Conservation (phyloP, 2,888 invertebrate genomes). For the Cheiracanthium punctorium region DNA sequence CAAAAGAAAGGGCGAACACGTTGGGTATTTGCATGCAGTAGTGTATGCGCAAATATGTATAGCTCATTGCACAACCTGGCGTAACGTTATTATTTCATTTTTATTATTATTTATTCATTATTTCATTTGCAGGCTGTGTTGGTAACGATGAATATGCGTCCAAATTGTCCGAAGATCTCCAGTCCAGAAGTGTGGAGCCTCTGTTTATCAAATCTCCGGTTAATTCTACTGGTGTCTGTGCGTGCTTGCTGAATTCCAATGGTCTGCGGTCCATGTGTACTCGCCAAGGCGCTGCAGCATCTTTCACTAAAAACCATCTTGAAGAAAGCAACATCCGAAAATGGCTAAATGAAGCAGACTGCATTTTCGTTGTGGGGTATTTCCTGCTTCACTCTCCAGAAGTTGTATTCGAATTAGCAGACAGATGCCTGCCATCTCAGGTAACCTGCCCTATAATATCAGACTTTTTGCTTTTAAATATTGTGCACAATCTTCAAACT, state of each 20-base stretch:
- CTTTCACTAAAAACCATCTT: slow-evolving; percentile 35
- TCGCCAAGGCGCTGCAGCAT: slow-evolving; percentile 44
- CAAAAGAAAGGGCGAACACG: too few relatives aligned
- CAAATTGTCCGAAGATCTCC: slow-evolving; percentile 31
- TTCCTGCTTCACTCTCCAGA: slow-evolving; percentile 47
- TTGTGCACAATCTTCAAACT: too few relatives aligned
- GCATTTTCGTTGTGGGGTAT: slow-evolving; percentile 49
- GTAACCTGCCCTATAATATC: too few relatives aligned
- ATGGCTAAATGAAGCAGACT: slow-evolving; percentile 16
- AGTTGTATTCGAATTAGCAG: slow-evolving; percentile 26
- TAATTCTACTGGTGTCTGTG: slow-evolving; percentile 52
- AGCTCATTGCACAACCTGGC: too few relatives aligned
- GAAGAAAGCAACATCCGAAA: neutral
- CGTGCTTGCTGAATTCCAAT: slow-evolving; percentile 44
- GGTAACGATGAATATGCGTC: slow-evolving; percentile 50
- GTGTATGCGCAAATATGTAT: too few relatives aligned
- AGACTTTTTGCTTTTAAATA: too few relatives aligned
- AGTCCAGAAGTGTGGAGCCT: slow-evolving; percentile 42
- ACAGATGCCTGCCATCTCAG: neutral
- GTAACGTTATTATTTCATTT: too few relatives aligned
- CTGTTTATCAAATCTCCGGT: slow-evolving; percentile 37
- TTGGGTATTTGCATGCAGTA: too few relatives aligned
- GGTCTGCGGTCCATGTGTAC: slow-evolving; percentile 54
- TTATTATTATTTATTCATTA: too few relatives aligned
- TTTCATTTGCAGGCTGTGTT: slow-evolving; percentile 37